Conservation (phyloP, 2,888 invertebrate species). For the Folsomia manolachei region DNA sequence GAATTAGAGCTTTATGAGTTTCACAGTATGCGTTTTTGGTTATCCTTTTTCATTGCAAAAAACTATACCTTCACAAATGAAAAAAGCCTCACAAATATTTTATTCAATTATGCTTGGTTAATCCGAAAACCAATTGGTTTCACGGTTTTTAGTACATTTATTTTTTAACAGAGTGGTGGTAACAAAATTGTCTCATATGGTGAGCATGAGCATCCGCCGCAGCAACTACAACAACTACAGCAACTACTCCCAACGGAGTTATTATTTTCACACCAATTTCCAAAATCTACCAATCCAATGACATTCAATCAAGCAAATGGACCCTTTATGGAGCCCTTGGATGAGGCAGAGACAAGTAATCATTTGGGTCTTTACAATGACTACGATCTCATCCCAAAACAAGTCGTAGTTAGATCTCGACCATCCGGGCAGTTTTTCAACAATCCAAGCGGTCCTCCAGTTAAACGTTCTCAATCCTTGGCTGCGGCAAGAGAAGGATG, state of each 20-base stretch:
- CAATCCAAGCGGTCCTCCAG: not conserved
- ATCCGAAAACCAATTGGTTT: no score
- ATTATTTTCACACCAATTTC: slow-evolving; percentile 12
- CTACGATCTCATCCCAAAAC: slow-evolving; percentile 6
- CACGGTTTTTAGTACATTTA: no score
- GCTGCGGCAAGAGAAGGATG: slow-evolving; percentile 4
- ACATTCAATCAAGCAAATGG: slow-evolving; percentile 23
- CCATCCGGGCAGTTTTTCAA: not conserved
- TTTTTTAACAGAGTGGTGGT: not conserved
- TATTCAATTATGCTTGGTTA: no score
- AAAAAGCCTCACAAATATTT: not conserved
- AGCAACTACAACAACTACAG: not conserved
- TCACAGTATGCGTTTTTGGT: no score
- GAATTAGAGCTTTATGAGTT: no score
- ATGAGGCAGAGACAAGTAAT: not conserved
- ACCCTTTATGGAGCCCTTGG: slow-evolving; percentile 3
- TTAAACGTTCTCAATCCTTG: not conserved
- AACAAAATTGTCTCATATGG: no score
- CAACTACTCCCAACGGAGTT: slow-evolving; percentile 8
- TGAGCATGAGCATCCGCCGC: no score
- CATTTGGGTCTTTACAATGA: slow-evolving; percentile 12
- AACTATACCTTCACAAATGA: no score
- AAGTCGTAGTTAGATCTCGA: not conserved
- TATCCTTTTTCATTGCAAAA: no score
- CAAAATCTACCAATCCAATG: not conserved